Conservation (phyloP, 2,888 invertebrate genomes). For the Callyntrura guangdongensis region DNA sequence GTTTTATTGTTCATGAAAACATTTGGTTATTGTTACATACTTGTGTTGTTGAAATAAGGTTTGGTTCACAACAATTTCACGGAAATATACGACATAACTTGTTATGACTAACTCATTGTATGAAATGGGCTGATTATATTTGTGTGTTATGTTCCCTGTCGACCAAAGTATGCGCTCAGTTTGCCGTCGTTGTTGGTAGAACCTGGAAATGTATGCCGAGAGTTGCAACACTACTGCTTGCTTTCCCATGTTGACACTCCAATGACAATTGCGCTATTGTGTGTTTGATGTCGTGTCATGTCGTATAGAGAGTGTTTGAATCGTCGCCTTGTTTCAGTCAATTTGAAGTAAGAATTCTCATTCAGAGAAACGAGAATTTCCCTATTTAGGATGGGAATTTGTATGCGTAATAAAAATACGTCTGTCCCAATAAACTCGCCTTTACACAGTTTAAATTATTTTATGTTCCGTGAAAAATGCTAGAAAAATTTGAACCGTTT, state of each 20-base stretch:
- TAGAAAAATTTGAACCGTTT: neutral
- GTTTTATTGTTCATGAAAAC: constrained; percentile 70
- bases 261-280: constrained; percentile 57
- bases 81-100: constrained; percentile 44
- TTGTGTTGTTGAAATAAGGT: constrained; percentile 54
- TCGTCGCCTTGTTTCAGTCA: neutral
- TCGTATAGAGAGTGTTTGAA: constrained; percentile 18
- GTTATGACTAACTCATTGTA: constrained; percentile 56
- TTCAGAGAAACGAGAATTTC: neutral
- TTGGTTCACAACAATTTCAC: constrained; percentile 49
- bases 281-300: constrained; percentile 37
- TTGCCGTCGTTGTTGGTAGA: constrained; percentile 16
- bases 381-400: neutral
- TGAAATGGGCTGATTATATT: constrained; percentile 26
- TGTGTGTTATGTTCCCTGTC: neutral
- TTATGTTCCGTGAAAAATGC: neutral
- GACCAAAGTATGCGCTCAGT: neutral
- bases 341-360: neutral
- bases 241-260: constrained; percentile 35
- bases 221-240: too few species aligned
- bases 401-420: neutral
- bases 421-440: neutral
- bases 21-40: constrained; percentile 44
- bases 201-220: neutral
- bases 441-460: neutral